Evolutionary conservation across 1,140 invertebrate genomes (phyloP).

Genomic region (Trachymyrmex septentrionalis): DNA sequence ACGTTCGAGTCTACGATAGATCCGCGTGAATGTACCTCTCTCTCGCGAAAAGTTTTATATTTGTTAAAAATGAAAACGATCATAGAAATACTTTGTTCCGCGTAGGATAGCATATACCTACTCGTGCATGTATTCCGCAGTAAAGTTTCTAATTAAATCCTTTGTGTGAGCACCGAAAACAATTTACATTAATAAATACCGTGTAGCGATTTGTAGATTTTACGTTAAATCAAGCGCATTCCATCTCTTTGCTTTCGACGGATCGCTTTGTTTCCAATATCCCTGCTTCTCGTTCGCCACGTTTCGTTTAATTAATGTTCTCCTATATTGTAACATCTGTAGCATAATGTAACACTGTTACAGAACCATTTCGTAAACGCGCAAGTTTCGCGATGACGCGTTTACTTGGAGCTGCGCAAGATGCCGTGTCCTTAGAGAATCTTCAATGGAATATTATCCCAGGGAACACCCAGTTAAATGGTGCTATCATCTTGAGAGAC

Average conservation of each 20-base stretch:
- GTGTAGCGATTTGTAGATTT: conserved; percentile 35
- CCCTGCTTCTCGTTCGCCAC: neutral
- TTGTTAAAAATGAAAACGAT: neutral
- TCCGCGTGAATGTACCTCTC: neutral
- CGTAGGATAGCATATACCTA: too few species aligned
- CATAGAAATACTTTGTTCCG: neutral
- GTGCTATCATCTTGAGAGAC: conserved; percentile 69
- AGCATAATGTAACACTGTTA: conserved; percentile 51
- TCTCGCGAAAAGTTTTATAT: conserved; percentile 33
- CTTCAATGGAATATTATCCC: conserved; percentile 74
- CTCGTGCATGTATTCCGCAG: neutral
- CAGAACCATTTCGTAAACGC: conserved; percentile 43
- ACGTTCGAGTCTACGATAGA: neutral
- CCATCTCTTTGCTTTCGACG: conserved; percentile 5
- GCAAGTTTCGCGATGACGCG: conserved; percentile 62
- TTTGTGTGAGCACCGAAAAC: conserved; percentile 15
- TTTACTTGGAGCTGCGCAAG: conserved; percentile 57
- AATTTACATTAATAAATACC: conserved; percentile 57
- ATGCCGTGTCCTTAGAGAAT: conserved; percentile 67
- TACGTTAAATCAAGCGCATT: conserved; percentile 50
- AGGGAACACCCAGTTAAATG: conserved; percentile 63
- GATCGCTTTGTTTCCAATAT: conserved; percentile 44
- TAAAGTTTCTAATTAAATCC: conserved; percentile 22
- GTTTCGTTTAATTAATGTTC: conserved; percentile 48
- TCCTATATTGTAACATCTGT: conserved; percentile 43